A percentile compares a stretch with the other conserved stretches of the same genome.
phyloP scores from a whole-genome alignment of 64 coral and sea anemone genomes.

The Acropora tenuis region DNA sequence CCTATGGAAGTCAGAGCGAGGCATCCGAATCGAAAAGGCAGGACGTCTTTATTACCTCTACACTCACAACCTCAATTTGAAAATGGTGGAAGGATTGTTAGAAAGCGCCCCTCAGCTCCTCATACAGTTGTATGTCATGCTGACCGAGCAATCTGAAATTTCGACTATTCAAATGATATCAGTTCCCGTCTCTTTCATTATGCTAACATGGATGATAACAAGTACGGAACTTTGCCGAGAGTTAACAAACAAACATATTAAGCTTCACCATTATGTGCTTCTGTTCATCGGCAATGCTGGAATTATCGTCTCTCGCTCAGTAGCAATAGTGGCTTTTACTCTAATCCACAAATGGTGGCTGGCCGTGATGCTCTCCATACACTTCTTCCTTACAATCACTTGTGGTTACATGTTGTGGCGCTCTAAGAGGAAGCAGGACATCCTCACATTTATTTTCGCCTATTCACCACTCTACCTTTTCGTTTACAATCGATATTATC shows the following conservation, averaged over 20 bases:
- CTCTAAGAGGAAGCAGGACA: slow-evolving; percentile 37
- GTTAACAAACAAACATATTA: not conserved
- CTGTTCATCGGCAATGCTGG: slow-evolving; percentile 16
- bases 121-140: slow-evolving; percentile 24
- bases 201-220: slow-evolving; percentile 11
- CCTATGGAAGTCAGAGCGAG: slow-evolving; percentile 4
- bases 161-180: not conserved
- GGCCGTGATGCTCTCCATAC: not conserved
- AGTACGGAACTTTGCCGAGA: slow-evolving; percentile 10
- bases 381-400: not conserved
- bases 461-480: slow-evolving; percentile 38
- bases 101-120: slow-evolving; percentile 23
- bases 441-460: slow-evolving; percentile 10
- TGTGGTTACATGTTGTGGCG: slow-evolving; percentile 21
- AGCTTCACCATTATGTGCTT: not conserved
- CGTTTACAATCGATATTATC: slow-evolving; percentile 20
- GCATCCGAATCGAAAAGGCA: slow-evolving; percentile 8
- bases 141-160: not conserved
- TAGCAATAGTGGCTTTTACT: slow-evolving; percentile 13
- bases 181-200: not conserved
- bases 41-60: slow-evolving; percentile 30
- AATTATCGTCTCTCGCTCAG: not conserved
- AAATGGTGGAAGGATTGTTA: slow-evolving; percentile 32
- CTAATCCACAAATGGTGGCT: not conserved
- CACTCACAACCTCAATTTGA: slow-evolving; percentile 30